Base-by-base conservation (phyloP, 2,797 vertebrate species). In the Fistularia commersonii region DNA sequence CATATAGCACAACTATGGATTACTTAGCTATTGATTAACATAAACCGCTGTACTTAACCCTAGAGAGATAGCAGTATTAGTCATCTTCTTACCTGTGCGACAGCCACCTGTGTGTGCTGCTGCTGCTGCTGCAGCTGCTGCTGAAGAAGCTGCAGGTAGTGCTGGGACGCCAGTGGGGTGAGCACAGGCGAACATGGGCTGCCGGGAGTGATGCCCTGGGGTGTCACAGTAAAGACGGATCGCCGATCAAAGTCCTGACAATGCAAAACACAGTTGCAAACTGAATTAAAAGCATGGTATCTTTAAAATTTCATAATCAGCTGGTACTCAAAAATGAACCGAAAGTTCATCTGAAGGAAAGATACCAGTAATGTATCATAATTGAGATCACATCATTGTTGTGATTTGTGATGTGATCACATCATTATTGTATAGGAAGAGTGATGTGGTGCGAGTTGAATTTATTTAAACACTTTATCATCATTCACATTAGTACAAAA, bases 101-200 rank as follows among this genome's bases (percentile, higher is more conserved):
- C 90, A 0, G 90, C 91, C 72, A 93, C 91, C 77, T 93, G 92
- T 0, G 90, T 92, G 87, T 93, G 91, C 61, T 92, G 92, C 82
- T 95, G 92, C 42, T 94, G 93, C 81, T 94, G 93, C 52, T 91
- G 89, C 1, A 96, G 85, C 86, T 93, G 93, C 69, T 94, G 92
- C 77, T 94, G 91, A 8, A 95, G 90, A 14, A 93, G 90, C 72
- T 95, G 91, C 48, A 93, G 83, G 76, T 91, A 90, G 64, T 93
- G 91, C 58, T 92, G 89, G 3, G 91, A 90, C 3, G 92, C 91
- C 80, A 92, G 81, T 0, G 92, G 92, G 11, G 93, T 92, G 49
- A 84, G 83, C 23, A 86, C 82, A 7, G 81, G 68, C 0, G 86
- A 86, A 72, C 87, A 77, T 48, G 86, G 87, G 63, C 90, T 90